Base-by-base conservation (phyloP, 2,888 invertebrate species). In the Lepidochitona cinerea region DNA sequence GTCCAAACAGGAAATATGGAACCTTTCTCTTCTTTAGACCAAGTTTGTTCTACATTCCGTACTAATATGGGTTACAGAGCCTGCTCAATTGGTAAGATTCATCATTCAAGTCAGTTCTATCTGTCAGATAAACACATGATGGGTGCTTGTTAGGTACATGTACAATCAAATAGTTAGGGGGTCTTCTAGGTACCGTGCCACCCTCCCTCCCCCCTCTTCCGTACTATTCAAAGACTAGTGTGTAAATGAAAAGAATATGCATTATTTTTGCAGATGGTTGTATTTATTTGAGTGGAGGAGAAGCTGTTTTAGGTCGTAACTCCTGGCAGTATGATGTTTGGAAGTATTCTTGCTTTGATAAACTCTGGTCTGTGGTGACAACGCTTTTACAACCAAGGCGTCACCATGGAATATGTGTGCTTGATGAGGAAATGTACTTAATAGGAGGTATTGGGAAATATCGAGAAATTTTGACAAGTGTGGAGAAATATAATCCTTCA, bases 401-500 rank as follows among this genome's bases (percentile, higher is more conserved):
- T 68, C 78, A 82, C 54, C 82, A 82, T 72, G 78, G 77, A 9
- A 71, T 78, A 5, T 80, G 79, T 78, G 70, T 68, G 0, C 75
- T 74, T 23, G 68, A 75, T 0, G 53, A 54, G n/a, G 73, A 71
- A 14, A 36, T 81, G 18, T 79, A 68, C 54, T 52, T 82, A 36
- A 69, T 82, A 3, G 82, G 82, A 59, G 82, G 82, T 3, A 79
- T 82, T 71, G 79, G 80, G 23, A 73, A 76, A 41, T 79, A 73
- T 68, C 72, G 82, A 53, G 70, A 74, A 18, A 70, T 75, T 0
- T 72, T 81, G 18, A 70, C 71, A 53, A 75, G 72, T 32, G 76
- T 75, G 23, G 75, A 79, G 49, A 67, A 76, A 41, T 82, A 77
- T 66, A 70, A 82, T 54, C 70, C 65, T 52, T 37, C 71, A 35